Percentiles rank a stretch among this genome's conserved stretches.
phyloP scores from a whole-genome alignment of 2,888 invertebrate species.

The Neria commutata region DNA sequence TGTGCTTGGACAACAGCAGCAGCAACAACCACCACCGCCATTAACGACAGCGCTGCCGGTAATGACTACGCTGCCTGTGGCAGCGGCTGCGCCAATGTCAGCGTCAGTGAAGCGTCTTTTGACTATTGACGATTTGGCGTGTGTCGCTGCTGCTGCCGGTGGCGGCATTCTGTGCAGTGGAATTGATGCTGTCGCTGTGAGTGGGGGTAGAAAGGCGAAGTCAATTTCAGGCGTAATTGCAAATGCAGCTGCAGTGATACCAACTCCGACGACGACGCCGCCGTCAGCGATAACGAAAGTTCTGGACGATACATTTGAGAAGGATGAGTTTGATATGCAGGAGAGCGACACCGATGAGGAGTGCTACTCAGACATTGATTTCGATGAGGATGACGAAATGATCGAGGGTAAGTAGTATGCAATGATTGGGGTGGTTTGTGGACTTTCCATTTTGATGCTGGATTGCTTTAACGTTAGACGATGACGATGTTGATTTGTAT shows the following conservation, averaged over 20 bases:
- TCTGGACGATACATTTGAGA: slow-evolving; percentile 2
- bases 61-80: neutral
- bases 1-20: neutral
- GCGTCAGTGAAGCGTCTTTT: slow-evolving; percentile 3
- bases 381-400: slow-evolving; percentile 34
- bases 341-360: slow-evolving; percentile 47
- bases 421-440: neutral
- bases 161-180: neutral
- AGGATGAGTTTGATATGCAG: slow-evolving; percentile 35
- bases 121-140: neutral
- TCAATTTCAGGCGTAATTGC: no score
- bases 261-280: neutral
- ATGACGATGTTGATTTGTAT: slow-evolving; percentile 38
- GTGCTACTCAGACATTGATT: slow-evolving; percentile 42
- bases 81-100: neutral
- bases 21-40: slow-evolving; percentile 3
- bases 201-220: neutral
- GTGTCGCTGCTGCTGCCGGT: neutral
- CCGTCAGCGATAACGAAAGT: neutral
- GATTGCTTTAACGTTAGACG: neutral
- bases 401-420: slow-evolving; percentile 35
- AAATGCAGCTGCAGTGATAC: neutral
- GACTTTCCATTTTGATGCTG: neutral
- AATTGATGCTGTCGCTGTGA: neutral
- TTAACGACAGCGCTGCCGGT: neutral